phyloP scores from a whole-genome alignment of 2,797 vertebrate genomes.

The Acomys russatus region DNA sequence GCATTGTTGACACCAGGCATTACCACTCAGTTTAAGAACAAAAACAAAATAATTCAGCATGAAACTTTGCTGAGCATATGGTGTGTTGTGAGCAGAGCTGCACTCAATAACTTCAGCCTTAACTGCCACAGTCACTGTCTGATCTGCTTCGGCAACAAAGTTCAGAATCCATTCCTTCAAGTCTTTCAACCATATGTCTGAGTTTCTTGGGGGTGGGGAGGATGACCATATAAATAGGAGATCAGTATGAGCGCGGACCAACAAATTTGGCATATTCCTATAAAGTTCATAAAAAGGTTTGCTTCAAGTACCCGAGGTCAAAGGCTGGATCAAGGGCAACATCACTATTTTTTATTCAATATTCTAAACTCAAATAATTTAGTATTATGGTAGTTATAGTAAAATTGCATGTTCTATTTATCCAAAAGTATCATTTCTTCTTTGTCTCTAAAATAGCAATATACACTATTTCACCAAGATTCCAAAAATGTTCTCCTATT shows the following conservation, averaged over 20 bases:
- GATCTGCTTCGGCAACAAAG: constrained; percentile 40
- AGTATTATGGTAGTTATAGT: background rate
- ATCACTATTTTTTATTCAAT: background rate
- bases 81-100: background rate
- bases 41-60: constrained; percentile 47
- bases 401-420: constrained; percentile 2
- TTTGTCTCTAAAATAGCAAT: constrained; percentile 22
- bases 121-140: background rate
- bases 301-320: background rate
- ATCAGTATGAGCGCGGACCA: background rate
- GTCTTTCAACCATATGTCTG: constrained; percentile 1
- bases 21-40: background rate
- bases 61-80: background rate
- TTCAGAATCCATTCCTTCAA: constrained; percentile 25
- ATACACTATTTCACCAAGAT: background rate
- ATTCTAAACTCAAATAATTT: background rate
- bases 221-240: background rate
- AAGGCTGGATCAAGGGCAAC: constrained; percentile 39
- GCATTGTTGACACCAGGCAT: background rate
- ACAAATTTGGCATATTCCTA: background rate
- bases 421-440: background rate
- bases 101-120: background rate
- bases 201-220: background rate
- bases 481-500: constrained; percentile 55
- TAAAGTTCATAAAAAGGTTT: constrained; percentile 11